Evolutionary conservation across 2,113 vertebrate species (phyloP).

Genomic region (human): DNA sequence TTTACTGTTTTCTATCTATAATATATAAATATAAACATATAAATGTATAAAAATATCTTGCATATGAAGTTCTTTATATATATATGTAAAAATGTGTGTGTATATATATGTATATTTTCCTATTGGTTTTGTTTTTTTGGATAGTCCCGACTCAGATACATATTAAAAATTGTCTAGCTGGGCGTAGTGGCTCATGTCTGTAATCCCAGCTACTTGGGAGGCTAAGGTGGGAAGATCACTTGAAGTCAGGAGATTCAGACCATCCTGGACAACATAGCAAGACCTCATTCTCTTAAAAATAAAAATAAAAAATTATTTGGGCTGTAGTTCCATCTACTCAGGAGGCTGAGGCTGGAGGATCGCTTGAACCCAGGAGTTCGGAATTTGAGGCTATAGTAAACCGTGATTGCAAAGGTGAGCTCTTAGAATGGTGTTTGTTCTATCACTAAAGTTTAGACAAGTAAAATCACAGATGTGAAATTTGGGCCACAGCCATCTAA

Average conservation of each 20-base stretch:
- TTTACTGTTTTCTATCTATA: no score
- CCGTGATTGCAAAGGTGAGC: neutral
- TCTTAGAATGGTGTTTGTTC: neutral
- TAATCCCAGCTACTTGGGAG: neutral
- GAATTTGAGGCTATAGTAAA: neutral
- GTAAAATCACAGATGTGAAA: neutral
- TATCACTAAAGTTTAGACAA: neutral
- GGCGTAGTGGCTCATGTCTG: neutral
- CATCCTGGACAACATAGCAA: neutral
- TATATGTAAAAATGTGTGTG: no score
- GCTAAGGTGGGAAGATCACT: no score
- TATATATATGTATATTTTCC: neutral
- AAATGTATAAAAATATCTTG: no score
- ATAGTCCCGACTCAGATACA: neutral
- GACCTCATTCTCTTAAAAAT: neutral
- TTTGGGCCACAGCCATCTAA: neutral
- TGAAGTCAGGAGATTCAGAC: no score
- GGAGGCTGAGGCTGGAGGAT: neutral
- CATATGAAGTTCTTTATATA: neutral
- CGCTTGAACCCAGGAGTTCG: neutral
- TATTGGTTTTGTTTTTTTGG: neutral
- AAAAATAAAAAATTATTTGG: neutral
- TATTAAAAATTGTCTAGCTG: neutral
- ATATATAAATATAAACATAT: no score
- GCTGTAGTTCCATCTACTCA: neutral